A percentile compares a stretch with the other conserved stretches of the same genome.
Evolutionary conservation across 2,888 invertebrate species (phyloP).

Genomic region (Dasysyrphus tricinctus): DNA sequence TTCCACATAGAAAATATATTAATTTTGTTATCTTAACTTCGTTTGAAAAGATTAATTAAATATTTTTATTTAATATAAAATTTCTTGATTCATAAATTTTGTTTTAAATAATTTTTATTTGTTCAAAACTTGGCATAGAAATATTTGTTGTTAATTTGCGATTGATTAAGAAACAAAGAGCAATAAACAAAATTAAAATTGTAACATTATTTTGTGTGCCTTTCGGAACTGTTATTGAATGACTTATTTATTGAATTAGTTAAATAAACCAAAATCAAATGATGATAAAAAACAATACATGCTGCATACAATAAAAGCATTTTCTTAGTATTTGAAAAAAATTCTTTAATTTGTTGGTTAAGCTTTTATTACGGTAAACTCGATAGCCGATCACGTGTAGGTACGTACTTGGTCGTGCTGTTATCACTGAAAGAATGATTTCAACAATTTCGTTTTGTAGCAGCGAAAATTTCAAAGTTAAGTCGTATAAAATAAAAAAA

Average conservation of each 20-base stretch:
- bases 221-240: slow-evolving; percentile 49
- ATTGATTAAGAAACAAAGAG: slow-evolving; percentile 29
- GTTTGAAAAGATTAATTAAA: neutral
- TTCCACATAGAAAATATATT: slow-evolving; percentile 6
- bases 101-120: neutral
- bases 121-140: neutral
- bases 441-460: too few relatives aligned
- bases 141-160: slow-evolving; percentile 3
- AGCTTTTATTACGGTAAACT: too few relatives aligned
- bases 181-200: slow-evolving; percentile 58
- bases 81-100: neutral
- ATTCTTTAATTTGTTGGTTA: neutral
- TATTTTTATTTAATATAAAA: slow-evolving; percentile 7
- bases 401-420: too few relatives aligned
- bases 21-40: neutral
- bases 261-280: slow-evolving; percentile 28
- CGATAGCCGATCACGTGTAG: too few relatives aligned
- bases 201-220: slow-evolving; percentile 64
- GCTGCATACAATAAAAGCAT: slow-evolving; percentile 43
- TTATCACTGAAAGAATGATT: too few relatives aligned
- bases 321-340: slow-evolving; percentile 38
- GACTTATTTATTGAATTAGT: slow-evolving; percentile 42
- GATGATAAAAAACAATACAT: slow-evolving; percentile 28
- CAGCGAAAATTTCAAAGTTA: too few relatives aligned
- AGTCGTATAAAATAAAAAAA: too few relatives aligned